Evolutionary conservation across 2,888 invertebrate genomes (phyloP).

Genomic region (Thymelicus acteon): DNA sequence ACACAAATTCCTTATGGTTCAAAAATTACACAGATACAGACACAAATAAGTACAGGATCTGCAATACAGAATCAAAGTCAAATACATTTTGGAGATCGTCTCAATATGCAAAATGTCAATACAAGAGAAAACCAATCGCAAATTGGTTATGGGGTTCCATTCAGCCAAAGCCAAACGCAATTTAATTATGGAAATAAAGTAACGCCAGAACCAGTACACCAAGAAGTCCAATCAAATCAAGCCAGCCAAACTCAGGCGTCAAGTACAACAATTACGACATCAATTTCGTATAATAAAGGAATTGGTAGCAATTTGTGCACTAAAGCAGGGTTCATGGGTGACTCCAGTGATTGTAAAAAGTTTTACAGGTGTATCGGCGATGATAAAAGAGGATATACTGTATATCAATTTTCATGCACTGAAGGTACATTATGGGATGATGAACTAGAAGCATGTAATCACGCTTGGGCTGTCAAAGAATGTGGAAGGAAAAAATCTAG

Average conservation of each 20-base stretch:
- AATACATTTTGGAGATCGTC: constrained; percentile 24
- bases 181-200: constrained; percentile 23
- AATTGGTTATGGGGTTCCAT: constrained; percentile 8
- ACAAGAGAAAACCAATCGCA: constrained; percentile 28
- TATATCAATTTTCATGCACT: constrained; percentile 84
- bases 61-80: constrained; percentile 20
- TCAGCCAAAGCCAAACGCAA: constrained; percentile 21
- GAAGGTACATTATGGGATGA: constrained; percentile 86
- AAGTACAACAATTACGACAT: constrained; percentile 40
- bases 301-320: constrained; percentile 49
- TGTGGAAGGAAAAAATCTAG: constrained; percentile 47
- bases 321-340: constrained; percentile 86
- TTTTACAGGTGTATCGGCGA: constrained; percentile 88
- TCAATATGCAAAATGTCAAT: constrained; percentile 5
- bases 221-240: constrained; percentile 9
- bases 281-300: constrained; percentile 38
- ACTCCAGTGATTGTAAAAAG: constrained; percentile 83
- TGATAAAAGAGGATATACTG: constrained; percentile 69
- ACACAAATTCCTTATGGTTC: constrained; percentile 29
- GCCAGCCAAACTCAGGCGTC: constrained; percentile 25
- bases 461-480: constrained; percentile 77
- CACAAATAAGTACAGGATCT: constrained; percentile 16
- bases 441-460: constrained; percentile 82
- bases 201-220: constrained; percentile 19
- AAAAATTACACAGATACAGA: constrained; percentile 10